These are phyloP conservation scores for Avahi laniger DNA, from an alignment of 2,797 vertebrate genomes.

Conservation along the genomic window DNA sequence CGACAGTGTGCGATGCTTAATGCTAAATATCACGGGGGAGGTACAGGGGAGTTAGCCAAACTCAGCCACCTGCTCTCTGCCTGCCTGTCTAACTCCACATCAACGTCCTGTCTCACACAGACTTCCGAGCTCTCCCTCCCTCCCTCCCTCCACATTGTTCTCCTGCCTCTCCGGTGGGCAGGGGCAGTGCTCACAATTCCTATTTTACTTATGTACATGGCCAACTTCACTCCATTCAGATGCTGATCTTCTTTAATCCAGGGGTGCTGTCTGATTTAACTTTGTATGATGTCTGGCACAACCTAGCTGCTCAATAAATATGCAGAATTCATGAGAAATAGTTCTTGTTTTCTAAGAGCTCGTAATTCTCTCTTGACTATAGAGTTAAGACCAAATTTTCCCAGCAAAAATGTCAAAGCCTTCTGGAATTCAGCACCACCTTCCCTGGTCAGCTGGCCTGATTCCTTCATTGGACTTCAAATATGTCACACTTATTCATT, in stretches of 20 bases:
- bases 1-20: fast-evolving
- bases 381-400: neutral
- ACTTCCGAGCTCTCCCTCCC: neutral
- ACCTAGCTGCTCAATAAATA: neutral
- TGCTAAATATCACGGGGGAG: neutral
- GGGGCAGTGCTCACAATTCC: too few species aligned
- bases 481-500: neutral
- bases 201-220: too few species aligned
- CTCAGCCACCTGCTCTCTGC: neutral
- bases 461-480: neutral
- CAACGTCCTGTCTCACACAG: fast-evolving
- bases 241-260: neutral
- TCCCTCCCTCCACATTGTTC: too few species aligned
- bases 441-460: neutral
- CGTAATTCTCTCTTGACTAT: neutral
- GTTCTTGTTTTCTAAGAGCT: neutral
- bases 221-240: fast-evolving
- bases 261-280: neutral
- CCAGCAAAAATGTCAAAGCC: neutral
- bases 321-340: neutral
- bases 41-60: neutral
- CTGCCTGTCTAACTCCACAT: neutral
- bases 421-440: neutral
- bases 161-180: neutral
- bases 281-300: neutral